Base-by-base conservation (phyloP, 1,140 invertebrate species). In the Bradysia coprophila region DNA sequence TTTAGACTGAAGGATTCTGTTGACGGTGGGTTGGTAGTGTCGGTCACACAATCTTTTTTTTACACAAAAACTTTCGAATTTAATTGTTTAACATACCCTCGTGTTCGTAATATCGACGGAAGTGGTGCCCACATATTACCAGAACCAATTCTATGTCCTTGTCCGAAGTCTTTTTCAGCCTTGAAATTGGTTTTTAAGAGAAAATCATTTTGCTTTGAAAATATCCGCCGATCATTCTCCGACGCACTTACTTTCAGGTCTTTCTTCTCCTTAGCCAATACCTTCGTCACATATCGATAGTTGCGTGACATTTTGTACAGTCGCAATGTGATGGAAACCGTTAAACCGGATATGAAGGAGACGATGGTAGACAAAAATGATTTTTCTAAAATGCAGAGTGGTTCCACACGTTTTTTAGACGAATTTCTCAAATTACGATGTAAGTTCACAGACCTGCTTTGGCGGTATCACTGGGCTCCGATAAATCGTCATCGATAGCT, bases 301-400 rank as follows among this genome's bases (percentile, higher is more conserved):
- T 96, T 90, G 22, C 80, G 70, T 0, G 92, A 96, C 45, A 91
- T 81, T 46, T 69, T 71, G 66, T 96, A 93, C 24, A 96, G 63
- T 45, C 80, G 76, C 38, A 70, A 73, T 4, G 89, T 95, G n/a
- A 88, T 54, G n/a, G 85, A 86, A 13, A 91, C 80, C 54, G 94
- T 72, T 10, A 79, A 65, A 50, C 89, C 91, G 3, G 36, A 38
- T 19, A 38, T 38, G 18, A 38, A 38, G 3, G 36, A 16, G n/a
- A 10, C 21, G 13, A 38, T 38, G 13, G 21, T 20, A 18, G 36
- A 5, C 4, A 38, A 38, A 20, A 10, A 16, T 2, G 36, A 38
- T 38, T 10, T 10, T 3, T 18, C 36, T 38, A 18, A n/a, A n/a
- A 31, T 31, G n/a, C n/a, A n/a, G n/a, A n/a, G n/a, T n/a, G n/a